Base-by-base conservation (phyloP, 2,113 vertebrate genomes). In the Pedetes capensis region DNA sequence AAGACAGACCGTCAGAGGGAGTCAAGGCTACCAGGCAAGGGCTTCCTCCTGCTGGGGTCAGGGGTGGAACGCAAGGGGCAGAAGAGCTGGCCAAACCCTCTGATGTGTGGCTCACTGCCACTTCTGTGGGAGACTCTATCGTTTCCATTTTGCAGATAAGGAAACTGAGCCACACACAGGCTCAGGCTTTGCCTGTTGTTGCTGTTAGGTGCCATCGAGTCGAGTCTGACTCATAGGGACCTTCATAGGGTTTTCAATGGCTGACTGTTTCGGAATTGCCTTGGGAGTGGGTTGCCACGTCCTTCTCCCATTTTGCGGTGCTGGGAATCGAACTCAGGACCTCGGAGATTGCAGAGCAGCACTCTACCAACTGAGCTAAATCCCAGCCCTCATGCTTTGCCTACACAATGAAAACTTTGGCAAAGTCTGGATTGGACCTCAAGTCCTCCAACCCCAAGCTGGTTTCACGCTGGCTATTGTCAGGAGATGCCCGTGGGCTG, bases 61-160 rank as follows among this genome's bases (percentile, higher is more conserved):
- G 37, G 53, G 72, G 25, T 1, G 0, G 32, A 3, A 2, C 12
- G 39, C 20, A 11, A 37, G 22, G 32, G 61, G 49, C 44, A 47
- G 66, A 57, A 42, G 42, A 57, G 44, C 20, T 55, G 16, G 12
- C 11, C n/a, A 47, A 44, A 47, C 49, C 57, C 29, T 72, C n/a
- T 69, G 55, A 0, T 85, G 6, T 71, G 27, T 37, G 25, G 34
- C 66, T 34, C 49, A 17, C 0, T 0, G 86, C 42, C 23, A 47
- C 53, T 59, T 34, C 63, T 53, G 1, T 27, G 6, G 23, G 42
- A 53, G 37, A 68, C 9, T 23, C 16, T 71, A 32, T 20, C 59
- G 76, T 32, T 68, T 59, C 66, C 93, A 91, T 53, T 93, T 53
- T 55, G 71, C 94, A 93, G 47, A 37, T 18, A 3, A 94, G 84